A percentile compares a stretch with the other conserved stretches of the same genome.
Conservation (phyloP, 2,888 invertebrate genomes). For the Rhagonycha fulva region DNA sequence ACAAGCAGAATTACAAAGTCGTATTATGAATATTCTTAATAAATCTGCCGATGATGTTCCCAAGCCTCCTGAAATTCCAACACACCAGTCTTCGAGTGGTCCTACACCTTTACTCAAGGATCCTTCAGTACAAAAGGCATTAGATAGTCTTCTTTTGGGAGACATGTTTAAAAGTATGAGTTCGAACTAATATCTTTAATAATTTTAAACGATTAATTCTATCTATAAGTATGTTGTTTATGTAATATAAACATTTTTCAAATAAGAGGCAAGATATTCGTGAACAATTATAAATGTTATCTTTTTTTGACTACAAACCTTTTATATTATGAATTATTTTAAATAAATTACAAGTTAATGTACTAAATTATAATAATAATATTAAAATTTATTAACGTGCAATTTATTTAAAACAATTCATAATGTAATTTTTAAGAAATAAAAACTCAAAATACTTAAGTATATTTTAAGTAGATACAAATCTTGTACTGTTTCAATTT, state of each 20-base stretch:
- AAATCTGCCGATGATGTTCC: constrained; percentile 52
- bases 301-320: no score
- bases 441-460: no score
- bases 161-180: constrained; percentile 61
- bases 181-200: constrained; percentile 31
- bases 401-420: no score
- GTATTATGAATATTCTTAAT: constrained; percentile 79
- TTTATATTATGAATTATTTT: no score
- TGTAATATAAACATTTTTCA: neutral
- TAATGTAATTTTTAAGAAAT: no score
- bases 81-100: constrained; percentile 36
- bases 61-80: constrained; percentile 44
- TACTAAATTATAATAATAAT: no score
- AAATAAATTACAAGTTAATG: no score
- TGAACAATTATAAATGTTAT: no score
- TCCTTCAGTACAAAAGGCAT: constrained; percentile 77
- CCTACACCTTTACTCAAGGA: constrained; percentile 67
- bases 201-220: neutral
- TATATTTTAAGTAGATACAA: no score
- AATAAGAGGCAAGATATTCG: no score
- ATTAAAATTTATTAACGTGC: no score
- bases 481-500: no score
- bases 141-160: constrained; percentile 69
- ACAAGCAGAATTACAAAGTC: constrained; percentile 74
- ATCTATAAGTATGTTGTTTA: neutral